A percentile compares a stretch with the other conserved stretches of the same genome.
Conservation (phyloP, 2,797 vertebrate genomes). For the Miichthys miiuy region DNA sequence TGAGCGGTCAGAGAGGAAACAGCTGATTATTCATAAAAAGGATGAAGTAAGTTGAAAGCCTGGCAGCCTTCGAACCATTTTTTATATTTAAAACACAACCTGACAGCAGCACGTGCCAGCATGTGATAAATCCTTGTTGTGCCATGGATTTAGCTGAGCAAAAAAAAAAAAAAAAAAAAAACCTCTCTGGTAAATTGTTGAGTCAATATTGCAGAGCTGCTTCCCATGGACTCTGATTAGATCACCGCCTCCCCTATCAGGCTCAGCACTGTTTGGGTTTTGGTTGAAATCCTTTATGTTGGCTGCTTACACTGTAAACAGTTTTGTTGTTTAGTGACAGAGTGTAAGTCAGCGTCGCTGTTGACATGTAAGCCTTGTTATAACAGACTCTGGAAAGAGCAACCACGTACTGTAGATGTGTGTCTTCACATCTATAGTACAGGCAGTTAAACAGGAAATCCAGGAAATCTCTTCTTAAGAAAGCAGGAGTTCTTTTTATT, state of each 20-base stretch:
- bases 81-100: not conserved
- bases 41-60: not conserved
- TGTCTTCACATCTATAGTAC: not conserved
- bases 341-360: conserved; percentile 44
- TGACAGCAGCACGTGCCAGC: not conserved
- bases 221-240: conserved; percentile 60
- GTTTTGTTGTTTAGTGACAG: conserved; percentile 66
- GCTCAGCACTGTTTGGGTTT: conserved; percentile 71
- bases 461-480: not conserved
- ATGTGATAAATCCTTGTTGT: conserved; percentile 27
- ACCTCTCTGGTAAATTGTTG: conserved; percentile 23
- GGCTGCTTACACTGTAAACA: conserved; percentile 78
- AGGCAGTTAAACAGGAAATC: not conserved
- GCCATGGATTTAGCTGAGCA: conserved; percentile 2
- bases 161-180: not conserved
- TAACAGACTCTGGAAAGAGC: conserved; percentile 57
- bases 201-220: conserved; percentile 22
- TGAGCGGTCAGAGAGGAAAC: not conserved
- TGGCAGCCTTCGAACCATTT: not conserved
- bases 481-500: not conserved
- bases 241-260: conserved; percentile 39
- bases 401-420: not conserved
- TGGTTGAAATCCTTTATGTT: conserved; percentile 54
- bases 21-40: not conserved
- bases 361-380: conserved; percentile 76